Base-by-base conservation (phyloP, 2,888 invertebrate genomes). In the Zaprionus lineosus region DNA sequence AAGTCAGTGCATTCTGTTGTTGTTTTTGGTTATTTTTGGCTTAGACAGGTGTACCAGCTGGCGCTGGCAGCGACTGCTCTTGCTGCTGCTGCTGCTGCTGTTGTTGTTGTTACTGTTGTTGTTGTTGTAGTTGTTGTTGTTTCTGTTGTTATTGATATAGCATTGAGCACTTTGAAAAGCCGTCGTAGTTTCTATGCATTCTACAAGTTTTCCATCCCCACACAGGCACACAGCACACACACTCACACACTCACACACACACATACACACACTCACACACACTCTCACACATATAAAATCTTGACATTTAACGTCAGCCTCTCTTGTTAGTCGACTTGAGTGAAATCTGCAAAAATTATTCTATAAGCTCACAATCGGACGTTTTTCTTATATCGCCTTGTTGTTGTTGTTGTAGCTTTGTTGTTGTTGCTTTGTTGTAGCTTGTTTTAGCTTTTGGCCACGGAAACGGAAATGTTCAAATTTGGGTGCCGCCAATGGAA, bases 151-250 rank as follows among this genome's bases (percentile, higher is more conserved):
- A 83, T 76, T 77, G 76, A 76, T 76, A 78, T 72, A 79, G 83
- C 83, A 82, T 82, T 77, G 77, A 82, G 67, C 73, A 72, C 73
- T 78, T 78, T 72, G 79, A 83, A 75, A 83, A 79, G 76, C 73
- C 79, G 79, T 79, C 57, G 72, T 39, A 41, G 66, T 71, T 71
- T 58, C 60, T 57, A 66, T 72, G 76, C 84, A 78, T 83, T 78
- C 84, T 79, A 78, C 77, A 79, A 73, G 77, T 83, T 78, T 83
- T 78, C 68, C 77, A 79, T 37, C 57, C 29, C 61, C 56, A 64
- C 52, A 51, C 43, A 44, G n/a, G n/a, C n/a, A n/a, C n/a, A n/a
- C n/a, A n/a, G n/a, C n/a, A n/a, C n/a, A n/a, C n/a, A n/a, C n/a
- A n/a, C 9, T 55, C 31, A 51, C 58, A 24, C 34, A 41, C 33